A percentile compares a stretch with the other conserved stretches of the same genome.
phyloP scores from a whole-genome alignment of 1,140 invertebrate species.

The Bactericera cockerelli region DNA sequence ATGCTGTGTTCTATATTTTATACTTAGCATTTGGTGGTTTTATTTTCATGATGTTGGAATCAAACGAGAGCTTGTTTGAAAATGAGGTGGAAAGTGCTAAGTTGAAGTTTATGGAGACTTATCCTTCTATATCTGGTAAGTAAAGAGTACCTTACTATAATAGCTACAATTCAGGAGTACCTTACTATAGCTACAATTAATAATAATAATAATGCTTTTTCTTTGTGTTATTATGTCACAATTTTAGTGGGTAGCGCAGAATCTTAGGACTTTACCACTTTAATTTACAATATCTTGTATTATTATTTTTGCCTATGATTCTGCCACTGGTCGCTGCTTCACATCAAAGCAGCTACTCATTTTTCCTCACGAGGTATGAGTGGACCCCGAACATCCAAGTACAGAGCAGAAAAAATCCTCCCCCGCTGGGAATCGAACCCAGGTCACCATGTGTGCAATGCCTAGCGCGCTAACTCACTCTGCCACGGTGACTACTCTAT shows the following conservation, averaged over 20 bases:
- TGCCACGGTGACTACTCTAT: too few species aligned
- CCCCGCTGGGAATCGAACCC: too few species aligned
- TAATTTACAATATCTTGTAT: too few species aligned
- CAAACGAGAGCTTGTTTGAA: background rate
- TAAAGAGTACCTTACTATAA: background rate
- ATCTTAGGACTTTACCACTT: background rate
- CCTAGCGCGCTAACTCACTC: too few species aligned
- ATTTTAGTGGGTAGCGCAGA: background rate
- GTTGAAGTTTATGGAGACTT: background rate
- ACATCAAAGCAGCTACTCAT: too few species aligned
- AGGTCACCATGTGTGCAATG: too few species aligned
- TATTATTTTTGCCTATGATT: too few species aligned
- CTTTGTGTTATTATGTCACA: background rate
- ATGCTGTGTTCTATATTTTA: background rate
- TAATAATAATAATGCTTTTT: background rate
- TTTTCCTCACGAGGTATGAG: too few species aligned
- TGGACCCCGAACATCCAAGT: too few species aligned
- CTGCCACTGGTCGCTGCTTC: too few species aligned
- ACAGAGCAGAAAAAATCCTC: too few species aligned
- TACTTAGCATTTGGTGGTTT: background rate
- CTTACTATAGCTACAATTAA: background rate
- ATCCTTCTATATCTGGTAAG: background rate
- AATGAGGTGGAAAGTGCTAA: background rate
- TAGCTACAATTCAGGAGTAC: background rate
- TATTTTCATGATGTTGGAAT: background rate